Conservation (phyloP, 2,888 invertebrate genomes). For the Dichetophora obliterata region DNA sequence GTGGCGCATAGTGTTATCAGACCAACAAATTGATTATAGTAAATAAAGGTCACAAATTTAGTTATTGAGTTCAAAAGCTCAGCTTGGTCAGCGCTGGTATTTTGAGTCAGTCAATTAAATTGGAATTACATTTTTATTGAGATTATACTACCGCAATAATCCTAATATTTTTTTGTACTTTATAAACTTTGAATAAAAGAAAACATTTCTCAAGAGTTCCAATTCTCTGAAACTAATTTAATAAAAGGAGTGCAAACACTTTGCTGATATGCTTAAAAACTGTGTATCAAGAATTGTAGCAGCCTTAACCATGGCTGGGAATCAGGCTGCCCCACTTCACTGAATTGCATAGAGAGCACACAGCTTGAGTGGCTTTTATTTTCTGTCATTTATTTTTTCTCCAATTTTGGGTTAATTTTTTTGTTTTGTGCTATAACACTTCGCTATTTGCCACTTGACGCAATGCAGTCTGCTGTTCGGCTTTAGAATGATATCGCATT, state of each 20-base stretch:
- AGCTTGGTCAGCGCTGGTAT: too few species aligned
- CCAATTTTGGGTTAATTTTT: background rate
- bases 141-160: too few species aligned
- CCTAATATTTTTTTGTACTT: too few species aligned
- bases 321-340: constrained; percentile 6
- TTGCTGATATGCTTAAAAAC: background rate
- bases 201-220: background rate
- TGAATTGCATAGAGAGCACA: background rate
- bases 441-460: constrained; percentile 47
- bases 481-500: constrained; percentile 32
- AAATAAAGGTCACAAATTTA: too few species aligned
- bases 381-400: background rate
- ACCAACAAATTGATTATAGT: too few species aligned
- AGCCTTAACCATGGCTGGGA: background rate
- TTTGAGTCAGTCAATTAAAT: too few species aligned
- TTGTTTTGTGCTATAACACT: background rate
- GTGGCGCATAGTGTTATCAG: too few species aligned
- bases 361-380: background rate
- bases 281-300: constrained; percentile 5
- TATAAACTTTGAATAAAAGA: too few species aligned
- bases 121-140: too few species aligned
- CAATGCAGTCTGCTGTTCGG: constrained; percentile 45
- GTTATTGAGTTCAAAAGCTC: too few species aligned
- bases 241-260: constrained; percentile 1
- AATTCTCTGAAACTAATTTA: constrained; percentile 31